Evolutionary conservation across 2,888 invertebrate genomes (phyloP), one percentile per base, ranked within the genome.

Genomic region (Mylabris sibirica): DNA sequence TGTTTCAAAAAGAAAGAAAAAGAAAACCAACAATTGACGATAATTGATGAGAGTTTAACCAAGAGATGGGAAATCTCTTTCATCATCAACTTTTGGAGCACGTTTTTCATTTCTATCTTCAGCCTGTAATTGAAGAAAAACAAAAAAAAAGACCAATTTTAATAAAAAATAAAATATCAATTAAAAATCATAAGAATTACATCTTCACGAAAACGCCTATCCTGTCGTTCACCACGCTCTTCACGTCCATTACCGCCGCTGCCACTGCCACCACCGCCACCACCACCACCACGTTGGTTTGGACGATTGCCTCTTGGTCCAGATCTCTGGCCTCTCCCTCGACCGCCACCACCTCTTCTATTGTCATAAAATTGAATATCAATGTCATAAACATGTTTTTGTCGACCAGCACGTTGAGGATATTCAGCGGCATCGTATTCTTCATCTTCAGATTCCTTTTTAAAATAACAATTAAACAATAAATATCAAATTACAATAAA

Each of bases 51-150:
- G 66, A 53, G 49, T 70, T 87, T 93, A 94, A 86, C 95, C 94
- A 85, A 97, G 90, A 84, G 95, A 95, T 78, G 97, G 97, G 87
- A 98, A 97, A 87, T 97, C 97, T 86, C 93, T 93, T 88, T 96
- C 96, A 87, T 97, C 97, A 84, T 97, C 96, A 75, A 98, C 96
- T 86, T 96, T 96, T 22, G 97, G 96, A 77, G 92, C 91, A 70
- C 82, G 81, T 66, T 82, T 76, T 60, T 79, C 77, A 60, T 65
- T 64, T 66, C 71, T 75, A 62, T 77, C 78, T n/a, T 81, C 81
- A 64, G 76, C 79, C 74, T 67, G 76, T 79, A 80, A 30, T 30
- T 30, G 3, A 30, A 30, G 4, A 30, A 30, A 69, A 24, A 26
- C 11, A 41, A 63, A 20, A 53, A 53, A 22, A 2, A 22, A 22